A percentile compares a stretch with the other conserved stretches of the same genome.
Evolutionary conservation across 2,888 invertebrate genomes (phyloP).

Genomic region (Papilio demoleus): DNA sequence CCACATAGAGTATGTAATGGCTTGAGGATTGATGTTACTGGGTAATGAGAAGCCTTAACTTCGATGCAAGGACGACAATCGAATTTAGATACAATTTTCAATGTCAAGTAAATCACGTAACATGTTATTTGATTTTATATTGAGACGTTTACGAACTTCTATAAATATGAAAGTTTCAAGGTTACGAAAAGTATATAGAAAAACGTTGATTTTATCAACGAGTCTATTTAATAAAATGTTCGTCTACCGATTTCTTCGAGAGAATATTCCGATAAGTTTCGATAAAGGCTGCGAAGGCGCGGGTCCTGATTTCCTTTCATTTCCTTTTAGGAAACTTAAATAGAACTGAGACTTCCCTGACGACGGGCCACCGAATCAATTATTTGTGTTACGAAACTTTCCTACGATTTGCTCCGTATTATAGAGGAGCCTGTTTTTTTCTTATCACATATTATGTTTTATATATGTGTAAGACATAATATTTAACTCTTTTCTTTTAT

Average conservation of each 20-base stretch:
- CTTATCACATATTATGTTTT: constrained; percentile 57
- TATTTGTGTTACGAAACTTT: constrained; percentile 79
- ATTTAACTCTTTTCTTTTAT: constrained; percentile 3
- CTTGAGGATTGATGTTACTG: not conserved
- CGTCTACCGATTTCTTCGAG: constrained; percentile 61
- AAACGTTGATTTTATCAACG: constrained; percentile 60
- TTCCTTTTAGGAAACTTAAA: constrained; percentile 83
- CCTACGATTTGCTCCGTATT: constrained; percentile 67
- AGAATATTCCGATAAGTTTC: constrained; percentile 77
- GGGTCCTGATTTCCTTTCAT: constrained; percentile 81
- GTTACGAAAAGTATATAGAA: constrained; percentile 47
- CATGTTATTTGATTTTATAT: not conserved
- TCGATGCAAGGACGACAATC: not conserved
- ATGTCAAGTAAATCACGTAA: not conserved
- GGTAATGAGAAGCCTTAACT: not conserved
- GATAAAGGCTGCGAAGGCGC: constrained; percentile 75
- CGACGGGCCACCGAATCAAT: constrained; percentile 79
- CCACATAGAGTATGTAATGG: not conserved
- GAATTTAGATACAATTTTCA: not conserved
- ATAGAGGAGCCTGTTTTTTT: constrained; percentile 62
- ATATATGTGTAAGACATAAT: constrained; percentile 49
- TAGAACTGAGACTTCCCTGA: constrained; percentile 81
- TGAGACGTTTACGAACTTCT: not conserved
- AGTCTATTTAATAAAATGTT: constrained; percentile 68
- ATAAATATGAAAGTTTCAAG: constrained; percentile 6